Base-by-base conservation (phyloP, 2,113 vertebrate genomes). In the Sisor rabdophorus region DNA sequence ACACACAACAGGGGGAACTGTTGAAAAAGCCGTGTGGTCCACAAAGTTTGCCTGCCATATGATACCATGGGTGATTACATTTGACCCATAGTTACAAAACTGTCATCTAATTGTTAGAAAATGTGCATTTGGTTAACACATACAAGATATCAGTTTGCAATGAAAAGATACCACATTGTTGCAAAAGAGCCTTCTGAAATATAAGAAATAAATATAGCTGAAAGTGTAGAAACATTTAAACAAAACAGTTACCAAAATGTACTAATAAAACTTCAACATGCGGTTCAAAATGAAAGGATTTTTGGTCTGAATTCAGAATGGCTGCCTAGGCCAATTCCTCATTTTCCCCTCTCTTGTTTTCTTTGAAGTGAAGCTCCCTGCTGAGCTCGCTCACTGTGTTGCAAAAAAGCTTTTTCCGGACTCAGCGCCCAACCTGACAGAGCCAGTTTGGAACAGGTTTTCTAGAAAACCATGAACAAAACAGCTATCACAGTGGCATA, bases 361-460 rank as follows among this genome's bases (percentile, higher is more conserved):
- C 80, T 85, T 75, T 85, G 80, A 82, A 82, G 68, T 77, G 63
- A 11, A 70, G 68, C 10, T 40, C 60, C 81, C 82, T 59, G 68
- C 82, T 83, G 80, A 72, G 78, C 72, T 80, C 44, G 68, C 72
- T 79, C 56, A 74, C 61, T 81, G 81, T 79, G 83, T 79, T 26
- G 58, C 77, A 74, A 40, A 83, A 80, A 71, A 71, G n/a, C n/a
- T 81, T 78, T 82, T 86, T 86, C 82, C 75, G 81, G 77, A 75
- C 72, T 47, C 55, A 20, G 53, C 63, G 67, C 68, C 64, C 24
- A 24, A 83, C 47, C 79, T 82, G 81, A 79, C 83, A 77, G 58
- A 56, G 73, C 54, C 73, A 68, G 60, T 84, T 84, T 81, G 68
- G 75, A 65, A 53, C 47, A 30, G 56, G 52, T 44, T 75, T 26